These are phyloP conservation scores for Eriosoma lanigerum DNA, from an alignment of 1,140 invertebrate species.

Conservation along the genomic window DNA sequence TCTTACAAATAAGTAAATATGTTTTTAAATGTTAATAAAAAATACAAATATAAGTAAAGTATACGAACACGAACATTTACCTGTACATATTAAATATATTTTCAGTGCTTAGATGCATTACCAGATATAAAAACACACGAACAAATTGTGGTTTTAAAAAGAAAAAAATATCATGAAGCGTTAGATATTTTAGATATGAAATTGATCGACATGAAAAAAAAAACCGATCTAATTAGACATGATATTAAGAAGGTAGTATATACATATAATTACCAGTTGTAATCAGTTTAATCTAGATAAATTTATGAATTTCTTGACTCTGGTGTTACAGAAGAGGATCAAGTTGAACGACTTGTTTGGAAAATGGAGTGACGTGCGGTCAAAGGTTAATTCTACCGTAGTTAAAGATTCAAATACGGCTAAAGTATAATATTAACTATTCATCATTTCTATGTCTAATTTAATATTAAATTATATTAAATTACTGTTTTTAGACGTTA, in stretches of 20 bases:
- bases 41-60: neutral
- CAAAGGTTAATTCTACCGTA: slow-evolving; percentile 5
- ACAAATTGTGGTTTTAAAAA: neutral
- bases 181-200: slow-evolving; percentile 70
- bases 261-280: slow-evolving; percentile 4
- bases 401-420: slow-evolving; percentile 17
- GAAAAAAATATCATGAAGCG: slow-evolving; percentile 63
- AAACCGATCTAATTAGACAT: slow-evolving; percentile 66
- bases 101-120: slow-evolving; percentile 40
- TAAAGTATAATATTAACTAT: slow-evolving; percentile 1
- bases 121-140: slow-evolving; percentile 3
- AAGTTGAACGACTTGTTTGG: slow-evolving; percentile 46
- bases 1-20: slow-evolving; percentile 53
- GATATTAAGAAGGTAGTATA: slow-evolving; percentile 45
- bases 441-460: slow-evolving; percentile 4
- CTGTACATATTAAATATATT: neutral
- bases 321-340: slow-evolving; percentile 29
- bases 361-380: slow-evolving; percentile 37
- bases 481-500: slow-evolving; percentile 62
- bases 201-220: slow-evolving; percentile 73
- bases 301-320: slow-evolving; percentile 17
- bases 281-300: neutral
- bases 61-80: neutral
- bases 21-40: neutral
- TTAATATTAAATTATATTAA: neutral